phyloP scores from a whole-genome alignment of 2,113 vertebrate species.

The Rhinolophus sinicus region DNA sequence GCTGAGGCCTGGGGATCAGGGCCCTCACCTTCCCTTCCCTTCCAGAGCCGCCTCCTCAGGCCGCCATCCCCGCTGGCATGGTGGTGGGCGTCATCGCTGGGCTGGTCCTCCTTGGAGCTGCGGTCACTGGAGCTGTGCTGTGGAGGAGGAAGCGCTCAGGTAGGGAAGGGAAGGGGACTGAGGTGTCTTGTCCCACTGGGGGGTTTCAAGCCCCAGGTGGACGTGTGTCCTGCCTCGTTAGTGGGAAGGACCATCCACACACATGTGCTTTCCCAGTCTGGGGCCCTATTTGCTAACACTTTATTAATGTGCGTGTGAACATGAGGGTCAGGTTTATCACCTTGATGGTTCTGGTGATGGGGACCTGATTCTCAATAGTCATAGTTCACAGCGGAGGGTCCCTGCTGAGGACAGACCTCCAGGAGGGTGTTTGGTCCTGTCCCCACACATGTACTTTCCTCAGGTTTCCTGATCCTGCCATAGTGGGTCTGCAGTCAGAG shows the following conservation, averaged over 20 bases:
- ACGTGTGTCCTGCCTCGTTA: accelerated
- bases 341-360: background rate
- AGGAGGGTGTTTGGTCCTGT: accelerated
- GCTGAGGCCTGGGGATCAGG: too few species aligned
- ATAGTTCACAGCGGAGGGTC: background rate
- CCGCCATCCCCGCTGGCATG: too few species aligned
- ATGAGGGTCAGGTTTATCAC: background rate
- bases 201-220: background rate
- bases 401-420: background rate
- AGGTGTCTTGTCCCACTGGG: too few species aligned
- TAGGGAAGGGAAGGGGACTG: background rate
- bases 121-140: constrained; percentile 17
- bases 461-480: background rate
- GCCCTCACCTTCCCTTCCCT: too few species aligned
- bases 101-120: accelerated
- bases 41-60: too few species aligned
- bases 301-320: background rate
- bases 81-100: accelerated
- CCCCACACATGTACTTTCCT: accelerated
- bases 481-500: background rate
- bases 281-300: background rate
- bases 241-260: accelerated
- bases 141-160: background rate
- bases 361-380: background rate
- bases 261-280: background rate